Conservation (phyloP, 2,113 vertebrate species). For the Ophthalmolycus amberensis region DNA sequence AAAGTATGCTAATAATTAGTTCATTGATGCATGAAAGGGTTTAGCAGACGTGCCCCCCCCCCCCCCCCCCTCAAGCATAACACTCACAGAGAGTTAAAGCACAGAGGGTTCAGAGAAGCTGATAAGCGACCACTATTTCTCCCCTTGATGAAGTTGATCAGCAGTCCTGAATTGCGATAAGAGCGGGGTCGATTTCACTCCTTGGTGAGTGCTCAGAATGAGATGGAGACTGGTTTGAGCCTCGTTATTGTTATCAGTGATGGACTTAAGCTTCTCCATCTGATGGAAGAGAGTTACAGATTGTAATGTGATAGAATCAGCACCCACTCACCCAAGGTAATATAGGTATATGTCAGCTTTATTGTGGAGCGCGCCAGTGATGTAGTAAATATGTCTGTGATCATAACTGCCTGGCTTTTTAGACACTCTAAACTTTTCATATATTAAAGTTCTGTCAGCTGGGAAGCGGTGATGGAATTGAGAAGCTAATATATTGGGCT, state of each 20-base stretch:
- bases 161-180: slow-evolving; percentile 2
- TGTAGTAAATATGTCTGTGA: slow-evolving; percentile 6
- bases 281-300: background rate
- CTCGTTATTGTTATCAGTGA: background rate
- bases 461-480: background rate
- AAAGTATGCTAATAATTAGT: background rate
- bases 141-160: slow-evolving; percentile 24
- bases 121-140: background rate
- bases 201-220: slow-evolving; percentile 24
- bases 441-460: background rate
- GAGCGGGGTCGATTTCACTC: background rate
- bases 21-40: slow-evolving; percentile 17
- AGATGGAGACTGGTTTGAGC: background rate
- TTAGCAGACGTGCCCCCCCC: background rate
- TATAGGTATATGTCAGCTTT: background rate
- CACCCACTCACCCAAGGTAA: background rate
- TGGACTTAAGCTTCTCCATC: slow-evolving; percentile 9
- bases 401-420: background rate
- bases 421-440: slow-evolving; percentile 32
- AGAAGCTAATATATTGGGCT: slow-evolving; percentile 21
- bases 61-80: background rate
- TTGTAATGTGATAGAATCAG: slow-evolving; percentile 19
- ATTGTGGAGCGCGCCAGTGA: background rate
- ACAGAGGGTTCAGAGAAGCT: background rate
- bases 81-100: background rate